Evolutionary conservation across 1,140 invertebrate genomes (phyloP).

Genomic region (Paraescarpia echinospica): DNA sequence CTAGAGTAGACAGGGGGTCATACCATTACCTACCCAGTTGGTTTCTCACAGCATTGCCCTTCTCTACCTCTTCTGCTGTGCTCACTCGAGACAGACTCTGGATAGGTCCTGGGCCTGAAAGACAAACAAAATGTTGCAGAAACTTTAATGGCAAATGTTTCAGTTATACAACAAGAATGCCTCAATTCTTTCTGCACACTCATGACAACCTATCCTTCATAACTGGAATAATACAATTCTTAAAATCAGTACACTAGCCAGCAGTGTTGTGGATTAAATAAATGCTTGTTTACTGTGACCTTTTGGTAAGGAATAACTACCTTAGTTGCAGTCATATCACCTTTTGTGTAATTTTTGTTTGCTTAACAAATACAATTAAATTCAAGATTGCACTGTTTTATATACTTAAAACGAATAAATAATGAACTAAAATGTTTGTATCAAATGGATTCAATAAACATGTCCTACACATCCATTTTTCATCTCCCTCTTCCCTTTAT

Average conservation of each 20-base stretch:
- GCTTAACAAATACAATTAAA: no score
- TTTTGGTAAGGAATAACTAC: neutral
- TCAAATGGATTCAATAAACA: no score
- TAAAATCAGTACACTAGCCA: neutral
- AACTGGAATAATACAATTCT: neutral
- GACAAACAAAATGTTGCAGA: neutral
- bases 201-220: neutral
- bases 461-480: no score
- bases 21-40: neutral
- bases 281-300: neutral
- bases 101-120: neutral
- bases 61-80: conserved; percentile 11
- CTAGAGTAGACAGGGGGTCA: neutral
- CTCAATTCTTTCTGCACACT: no score
- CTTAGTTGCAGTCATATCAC: no score
- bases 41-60: conserved; percentile 5
- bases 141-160: neutral
- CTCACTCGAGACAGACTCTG: neutral
- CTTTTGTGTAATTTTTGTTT: no score
- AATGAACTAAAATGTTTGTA: no score
- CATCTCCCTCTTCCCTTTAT: neutral
- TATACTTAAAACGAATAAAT: no score
- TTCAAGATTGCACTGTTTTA: no score
- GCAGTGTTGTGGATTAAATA: neutral
- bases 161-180: neutral